Base-by-base conservation (phyloP, 2,113 vertebrate genomes). In the Cinclus cinclus region DNA sequence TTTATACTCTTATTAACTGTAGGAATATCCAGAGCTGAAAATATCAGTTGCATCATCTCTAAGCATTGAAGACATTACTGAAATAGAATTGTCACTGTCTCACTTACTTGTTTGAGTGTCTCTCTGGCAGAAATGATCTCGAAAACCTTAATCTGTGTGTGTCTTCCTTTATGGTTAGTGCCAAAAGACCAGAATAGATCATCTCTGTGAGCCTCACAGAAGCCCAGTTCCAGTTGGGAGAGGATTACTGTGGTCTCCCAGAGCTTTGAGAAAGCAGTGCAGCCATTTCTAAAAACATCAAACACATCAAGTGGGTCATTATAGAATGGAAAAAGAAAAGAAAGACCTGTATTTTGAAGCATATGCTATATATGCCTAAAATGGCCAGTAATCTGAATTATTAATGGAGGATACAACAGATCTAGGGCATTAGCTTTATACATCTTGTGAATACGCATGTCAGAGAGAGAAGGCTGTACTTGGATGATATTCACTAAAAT, bases 111-210 rank as follows among this genome's bases (percentile, higher is more conserved):
- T 89, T 65, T 35, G 20, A 50, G 30, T 39, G 20, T 79, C 15
- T 76, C 86, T 55, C 37, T 71, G 39, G 8, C 37, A 83, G 50
- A 90, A 86, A 74, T 59, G 11, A 11, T 81, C 70, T 87, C 56
- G 82, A 84, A 89, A 81, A 87, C 10, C 58, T 60, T 81, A 13
- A 23, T 78, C 44, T 88, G 1, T 86, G n/a, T 88, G 1, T 86
- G n/a, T 85, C 31, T 25, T 87, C 9, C 49, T 74, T 30, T n/a
- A 4, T 68, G 50, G 33, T 49, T 74, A 75, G 42, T 92, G 52
- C 62, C 63, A 37, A 47, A 96, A 92, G 82, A 90, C 67, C 27
- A 63, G 71, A 92, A 88, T 24, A 94, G 67, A 71, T 62, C n/a
- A 53, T 62, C 53, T 81, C 76, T 3, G 1, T 74, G 58, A 47